phyloP scores from a whole-genome alignment of 2,888 invertebrate genomes.

The Temnothorax unifasciatus region DNA sequence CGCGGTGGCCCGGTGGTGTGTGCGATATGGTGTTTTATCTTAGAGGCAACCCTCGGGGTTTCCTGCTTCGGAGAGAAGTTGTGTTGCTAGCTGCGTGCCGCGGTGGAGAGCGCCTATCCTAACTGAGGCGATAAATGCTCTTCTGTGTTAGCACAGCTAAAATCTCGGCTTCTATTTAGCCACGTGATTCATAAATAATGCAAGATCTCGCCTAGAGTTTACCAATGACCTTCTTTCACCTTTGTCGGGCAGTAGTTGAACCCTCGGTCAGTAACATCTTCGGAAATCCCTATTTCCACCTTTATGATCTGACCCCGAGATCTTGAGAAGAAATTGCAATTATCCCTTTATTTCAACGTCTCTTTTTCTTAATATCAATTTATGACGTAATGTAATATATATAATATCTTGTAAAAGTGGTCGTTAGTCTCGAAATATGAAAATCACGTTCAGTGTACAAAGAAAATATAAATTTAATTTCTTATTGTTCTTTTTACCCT shows the following conservation, averaged over 20 bases:
- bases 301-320: neutral
- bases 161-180: slow-evolving; percentile 82
- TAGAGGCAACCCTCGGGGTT: slow-evolving; percentile 60
- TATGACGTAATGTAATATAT: neutral
- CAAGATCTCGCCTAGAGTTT: slow-evolving; percentile 61
- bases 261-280: neutral
- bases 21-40: slow-evolving; percentile 75
- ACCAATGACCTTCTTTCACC: slow-evolving; percentile 17
- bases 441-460: neutral
- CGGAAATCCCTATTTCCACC: neutral
- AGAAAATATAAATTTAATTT: neutral
- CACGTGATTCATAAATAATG: slow-evolving; percentile 83
- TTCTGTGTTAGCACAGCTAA: slow-evolving; percentile 75
- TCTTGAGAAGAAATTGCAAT: neutral
- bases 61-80: slow-evolving; percentile 70
- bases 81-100: slow-evolving; percentile 73
- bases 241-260: neutral
- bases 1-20: slow-evolving; percentile 59
- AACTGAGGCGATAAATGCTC: slow-evolving; percentile 80
- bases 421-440: neutral
- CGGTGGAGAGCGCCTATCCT: slow-evolving; percentile 77
- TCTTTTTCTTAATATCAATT: neutral
- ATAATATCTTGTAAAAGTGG: neutral
- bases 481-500: neutral
- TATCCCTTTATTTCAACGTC: neutral